Conservation (phyloP, 2,888 invertebrate species). For the Agriopis leucophaearia region DNA sequence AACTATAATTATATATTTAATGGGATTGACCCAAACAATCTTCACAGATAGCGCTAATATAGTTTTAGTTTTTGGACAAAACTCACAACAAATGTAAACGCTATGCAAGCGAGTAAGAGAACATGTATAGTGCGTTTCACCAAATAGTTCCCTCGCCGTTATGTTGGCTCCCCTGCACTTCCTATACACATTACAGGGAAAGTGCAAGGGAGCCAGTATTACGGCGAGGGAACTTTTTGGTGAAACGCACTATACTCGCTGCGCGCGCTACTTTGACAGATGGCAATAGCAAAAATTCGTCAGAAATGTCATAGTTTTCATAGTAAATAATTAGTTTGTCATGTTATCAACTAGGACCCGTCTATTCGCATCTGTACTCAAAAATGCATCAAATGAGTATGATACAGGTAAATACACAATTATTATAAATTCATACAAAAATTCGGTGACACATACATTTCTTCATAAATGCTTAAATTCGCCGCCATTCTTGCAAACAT, state of each 20-base stretch:
- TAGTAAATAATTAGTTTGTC: slow-evolving; percentile 5
- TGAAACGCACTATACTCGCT: too few relatives aligned
- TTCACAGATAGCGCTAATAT: too few relatives aligned
- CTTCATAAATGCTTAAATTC: slow-evolving; percentile 62
- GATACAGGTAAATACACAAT: slow-evolving; percentile 73
- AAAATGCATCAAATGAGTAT: slow-evolving; percentile 83
- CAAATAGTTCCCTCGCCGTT: too few relatives aligned
- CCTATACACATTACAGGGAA: too few relatives aligned
- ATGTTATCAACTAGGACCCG: slow-evolving; percentile 15
- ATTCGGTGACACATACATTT: slow-evolving; percentile 67
- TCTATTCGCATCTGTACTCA: slow-evolving; percentile 55
- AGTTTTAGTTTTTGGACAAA: too few relatives aligned
- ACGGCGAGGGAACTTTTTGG: too few relatives aligned
- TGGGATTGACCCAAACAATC: background rate
- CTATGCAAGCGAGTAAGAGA: too few relatives aligned
- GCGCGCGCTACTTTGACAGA: too few relatives aligned
- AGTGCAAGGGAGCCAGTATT: too few relatives aligned
- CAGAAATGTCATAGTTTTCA: slow-evolving; percentile 4
- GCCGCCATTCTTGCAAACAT: slow-evolving; percentile 32
- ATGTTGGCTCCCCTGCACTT: too few relatives aligned
- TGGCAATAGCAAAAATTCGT: background rate
- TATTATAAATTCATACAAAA: slow-evolving; percentile 79
- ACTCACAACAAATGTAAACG: too few relatives aligned
- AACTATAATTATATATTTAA: slow-evolving; percentile 12
- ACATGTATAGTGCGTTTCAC: too few relatives aligned